Percentiles rank a stretch among this genome's conserved stretches.
phyloP scores from a whole-genome alignment of 2,797 vertebrate genomes.

The Varecia variegata region DNA sequence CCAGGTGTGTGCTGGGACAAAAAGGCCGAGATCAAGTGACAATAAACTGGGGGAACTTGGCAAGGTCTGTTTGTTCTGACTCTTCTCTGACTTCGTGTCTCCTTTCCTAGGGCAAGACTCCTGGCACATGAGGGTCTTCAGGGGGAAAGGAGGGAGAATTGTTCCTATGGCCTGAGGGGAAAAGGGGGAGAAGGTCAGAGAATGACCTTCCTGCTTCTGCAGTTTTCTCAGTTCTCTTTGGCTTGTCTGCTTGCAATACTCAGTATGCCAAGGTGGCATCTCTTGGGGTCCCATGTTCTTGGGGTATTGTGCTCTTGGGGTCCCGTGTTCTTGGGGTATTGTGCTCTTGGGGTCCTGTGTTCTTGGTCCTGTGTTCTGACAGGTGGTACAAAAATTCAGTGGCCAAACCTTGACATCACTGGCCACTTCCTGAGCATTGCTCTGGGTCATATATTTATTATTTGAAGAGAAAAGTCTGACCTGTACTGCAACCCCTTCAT shows the following conservation, averaged over 20 bases:
- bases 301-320: not conserved
- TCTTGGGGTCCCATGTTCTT: not conserved
- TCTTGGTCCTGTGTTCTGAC: not conserved
- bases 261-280: fast-evolving
- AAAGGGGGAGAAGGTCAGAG: not conserved
- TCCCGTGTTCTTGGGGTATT: no score
- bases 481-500: fast-evolving
- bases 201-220: fast-evolving
- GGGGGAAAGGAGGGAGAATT: not conserved
- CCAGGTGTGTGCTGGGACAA: fast-evolving
- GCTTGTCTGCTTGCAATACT: not conserved
- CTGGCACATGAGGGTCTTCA: not conserved
- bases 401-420: fast-evolving
- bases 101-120: no score
- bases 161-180: not conserved
- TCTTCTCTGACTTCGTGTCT: not conserved
- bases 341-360: no score
- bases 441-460: no score
- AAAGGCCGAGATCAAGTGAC: fast-evolving
- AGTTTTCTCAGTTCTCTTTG: not conserved
- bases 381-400: not conserved
- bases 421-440: not conserved
- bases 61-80: not conserved
- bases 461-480: not conserved
- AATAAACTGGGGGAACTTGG: not conserved